A percentile compares a stretch with the other conserved stretches of the same genome.
Conservation (phyloP, 2,797 vertebrate species). For the Streptopelia turtur region DNA sequence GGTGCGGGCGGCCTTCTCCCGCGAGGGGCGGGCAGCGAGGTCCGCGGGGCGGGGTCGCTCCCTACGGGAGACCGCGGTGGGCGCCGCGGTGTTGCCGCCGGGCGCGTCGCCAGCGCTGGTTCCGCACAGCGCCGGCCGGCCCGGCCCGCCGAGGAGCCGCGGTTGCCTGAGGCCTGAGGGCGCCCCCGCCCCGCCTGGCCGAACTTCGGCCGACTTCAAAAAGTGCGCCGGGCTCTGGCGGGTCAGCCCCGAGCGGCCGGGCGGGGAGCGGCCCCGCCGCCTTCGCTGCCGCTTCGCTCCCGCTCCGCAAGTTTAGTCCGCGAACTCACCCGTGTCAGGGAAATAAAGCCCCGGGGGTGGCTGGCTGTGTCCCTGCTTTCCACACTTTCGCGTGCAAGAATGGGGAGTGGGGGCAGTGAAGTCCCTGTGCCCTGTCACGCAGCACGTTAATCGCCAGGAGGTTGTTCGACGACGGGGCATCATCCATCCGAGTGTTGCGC, state of each 20-base stretch:
- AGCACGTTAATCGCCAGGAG: rapidly evolving
- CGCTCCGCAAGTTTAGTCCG: rapidly evolving
- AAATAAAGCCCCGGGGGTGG: neutral
- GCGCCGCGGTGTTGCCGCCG: neutral
- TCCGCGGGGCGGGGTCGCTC: too few relatives aligned
- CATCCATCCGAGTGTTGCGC: rapidly evolving
- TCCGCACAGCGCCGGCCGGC: neutral
- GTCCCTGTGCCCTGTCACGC: neutral
- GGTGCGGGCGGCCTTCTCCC: neutral
- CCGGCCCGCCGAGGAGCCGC: neutral
- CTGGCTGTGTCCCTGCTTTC: rapidly evolving
- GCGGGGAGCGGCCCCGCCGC: neutral
- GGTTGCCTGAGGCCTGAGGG: neutral
- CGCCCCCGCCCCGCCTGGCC: neutral
- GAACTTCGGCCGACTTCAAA: neutral
- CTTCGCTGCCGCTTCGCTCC: too few relatives aligned
- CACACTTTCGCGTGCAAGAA: rapidly evolving
- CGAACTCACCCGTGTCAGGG: neutral
- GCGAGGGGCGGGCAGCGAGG: neutral
- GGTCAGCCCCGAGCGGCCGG: too few relatives aligned
- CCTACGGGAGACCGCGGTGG: neutral
- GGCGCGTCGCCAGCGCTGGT: neutral
- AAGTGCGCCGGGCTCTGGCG: neutral
- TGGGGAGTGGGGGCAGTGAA: neutral
- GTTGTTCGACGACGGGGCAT: rapidly evolving